phyloP scores from a whole-genome alignment of 2,113 vertebrate genomes.

The Lepus americanus region DNA sequence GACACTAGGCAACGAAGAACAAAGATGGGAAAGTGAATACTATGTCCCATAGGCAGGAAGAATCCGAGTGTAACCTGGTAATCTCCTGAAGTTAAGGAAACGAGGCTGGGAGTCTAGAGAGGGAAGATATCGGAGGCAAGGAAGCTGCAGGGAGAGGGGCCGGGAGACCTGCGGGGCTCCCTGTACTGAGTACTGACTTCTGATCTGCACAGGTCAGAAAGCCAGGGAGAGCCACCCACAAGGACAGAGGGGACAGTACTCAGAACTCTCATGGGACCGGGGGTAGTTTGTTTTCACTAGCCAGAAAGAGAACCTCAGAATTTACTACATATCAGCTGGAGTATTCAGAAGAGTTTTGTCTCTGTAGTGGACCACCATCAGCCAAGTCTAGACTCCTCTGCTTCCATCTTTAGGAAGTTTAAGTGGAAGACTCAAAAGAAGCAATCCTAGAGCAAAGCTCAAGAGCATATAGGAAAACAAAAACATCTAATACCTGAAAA shows the following conservation, averaged over 20 bases:
- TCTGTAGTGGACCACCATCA: background rate
- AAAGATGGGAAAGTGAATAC: background rate
- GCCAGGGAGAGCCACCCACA: background rate
- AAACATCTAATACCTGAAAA: background rate
- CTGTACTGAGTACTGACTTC: background rate
- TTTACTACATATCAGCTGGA: background rate
- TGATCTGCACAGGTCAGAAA: background rate
- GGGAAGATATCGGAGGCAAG: background rate
- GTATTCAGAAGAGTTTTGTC: background rate
- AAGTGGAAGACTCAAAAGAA: background rate
- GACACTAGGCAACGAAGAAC: background rate
- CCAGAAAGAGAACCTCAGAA: background rate
- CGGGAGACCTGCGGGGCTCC: background rate
- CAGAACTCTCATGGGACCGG: background rate
- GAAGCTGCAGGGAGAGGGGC: background rate
- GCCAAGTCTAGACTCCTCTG: background rate
- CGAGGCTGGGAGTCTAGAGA: background rate
- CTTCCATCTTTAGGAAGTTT: background rate
- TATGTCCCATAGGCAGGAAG: background rate
- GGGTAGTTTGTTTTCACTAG: background rate
- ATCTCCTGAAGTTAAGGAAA: background rate
- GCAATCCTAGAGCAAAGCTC: conserved; percentile 32
- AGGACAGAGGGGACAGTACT: background rate
- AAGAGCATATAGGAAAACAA: background rate
- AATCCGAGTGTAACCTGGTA: background rate